These are phyloP conservation scores for Chesias legatella DNA, from an alignment of 2,888 invertebrate genomes.

Conservation along the genomic window DNA sequence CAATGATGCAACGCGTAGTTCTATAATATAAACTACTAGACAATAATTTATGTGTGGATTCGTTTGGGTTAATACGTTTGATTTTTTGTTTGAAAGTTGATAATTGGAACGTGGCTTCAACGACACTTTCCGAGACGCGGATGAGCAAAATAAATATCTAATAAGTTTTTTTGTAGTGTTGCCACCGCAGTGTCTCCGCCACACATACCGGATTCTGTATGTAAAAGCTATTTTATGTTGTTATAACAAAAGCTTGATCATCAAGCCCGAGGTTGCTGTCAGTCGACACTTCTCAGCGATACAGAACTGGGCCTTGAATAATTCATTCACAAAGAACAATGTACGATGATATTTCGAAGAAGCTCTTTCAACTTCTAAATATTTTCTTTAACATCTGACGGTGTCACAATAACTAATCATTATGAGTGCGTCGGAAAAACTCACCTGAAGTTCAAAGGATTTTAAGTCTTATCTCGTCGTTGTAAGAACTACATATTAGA, in stretches of 20 bases:
- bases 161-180: neutral
- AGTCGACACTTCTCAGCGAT: conserved; percentile 10
- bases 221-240: conserved; percentile 15
- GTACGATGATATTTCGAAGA: conserved; percentile 26
- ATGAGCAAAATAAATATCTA: too few species aligned
- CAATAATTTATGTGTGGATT: conserved; percentile 2
- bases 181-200: neutral
- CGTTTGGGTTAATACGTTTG: conserved; percentile 3
- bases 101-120: too few species aligned
- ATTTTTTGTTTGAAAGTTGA: neutral
- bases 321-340: conserved; percentile 27
- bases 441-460: conserved; percentile 5
- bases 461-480: conserved; percentile 1
- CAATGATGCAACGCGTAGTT: neutral
- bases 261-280: conserved; percentile 11
- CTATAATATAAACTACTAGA: too few species aligned
- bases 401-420: conserved; percentile 26
- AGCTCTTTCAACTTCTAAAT: conserved; percentile 28
- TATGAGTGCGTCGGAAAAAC: conserved; percentile 11
- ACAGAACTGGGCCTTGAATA: conserved; percentile 19
- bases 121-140: too few species aligned
- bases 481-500: conserved; percentile 2
- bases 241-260: conserved; percentile 10
- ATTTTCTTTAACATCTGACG: conserved; percentile 22
- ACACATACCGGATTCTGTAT: conserved; percentile 2